Conservation (phyloP, 2,113 vertebrate genomes). For the Lates calcarifer region DNA sequence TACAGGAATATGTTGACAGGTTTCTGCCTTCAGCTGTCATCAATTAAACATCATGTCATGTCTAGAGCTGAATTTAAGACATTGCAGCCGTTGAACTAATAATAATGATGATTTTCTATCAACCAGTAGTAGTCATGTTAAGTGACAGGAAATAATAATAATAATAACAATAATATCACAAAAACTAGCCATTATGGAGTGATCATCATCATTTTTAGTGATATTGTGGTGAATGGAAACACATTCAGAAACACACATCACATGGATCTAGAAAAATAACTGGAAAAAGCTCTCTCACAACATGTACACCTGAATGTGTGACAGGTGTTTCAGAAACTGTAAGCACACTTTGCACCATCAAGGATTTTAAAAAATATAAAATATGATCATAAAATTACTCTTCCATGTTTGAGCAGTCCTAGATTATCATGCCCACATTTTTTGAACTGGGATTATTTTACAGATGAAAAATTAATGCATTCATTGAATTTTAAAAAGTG, state of each 20-base stretch:
- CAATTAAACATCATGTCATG: slow-evolving; percentile 35
- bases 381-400: too few relatives aligned
- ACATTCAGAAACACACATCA: neutral
- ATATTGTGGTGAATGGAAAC: neutral
- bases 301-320: too few relatives aligned
- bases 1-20: slow-evolving; percentile 26
- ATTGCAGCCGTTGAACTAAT: neutral
- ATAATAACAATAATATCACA: neutral
- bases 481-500: neutral
- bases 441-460: too few relatives aligned
- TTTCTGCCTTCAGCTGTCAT: slow-evolving; percentile 27
- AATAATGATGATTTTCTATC: slow-evolving; percentile 8
- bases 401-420: too few relatives aligned
- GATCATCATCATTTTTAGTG: neutral
- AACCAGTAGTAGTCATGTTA: neutral
- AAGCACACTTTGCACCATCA: too few relatives aligned
- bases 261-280: too few relatives aligned
- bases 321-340: too few relatives aligned
- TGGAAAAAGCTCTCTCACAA: too few relatives aligned
- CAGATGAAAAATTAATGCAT: too few relatives aligned
- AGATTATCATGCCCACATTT: too few relatives aligned
- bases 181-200: neutral
- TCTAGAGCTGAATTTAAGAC: neutral
- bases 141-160: slow-evolving; percentile 19
- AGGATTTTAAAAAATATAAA: too few relatives aligned